These are phyloP conservation scores for Callionymus lyra DNA, from an alignment of 2,113 vertebrate genomes.

Conservation along the genomic window DNA sequence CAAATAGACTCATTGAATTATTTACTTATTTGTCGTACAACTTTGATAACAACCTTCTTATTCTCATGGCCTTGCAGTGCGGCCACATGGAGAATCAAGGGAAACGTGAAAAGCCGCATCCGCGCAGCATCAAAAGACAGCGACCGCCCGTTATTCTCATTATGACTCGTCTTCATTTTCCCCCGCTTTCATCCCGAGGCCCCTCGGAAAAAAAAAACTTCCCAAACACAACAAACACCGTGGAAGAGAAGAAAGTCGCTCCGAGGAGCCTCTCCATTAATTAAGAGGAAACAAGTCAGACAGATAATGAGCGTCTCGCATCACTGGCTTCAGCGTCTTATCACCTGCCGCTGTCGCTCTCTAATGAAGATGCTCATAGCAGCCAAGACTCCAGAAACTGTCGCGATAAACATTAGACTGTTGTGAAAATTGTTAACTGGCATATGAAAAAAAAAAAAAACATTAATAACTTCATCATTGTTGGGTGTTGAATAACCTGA, in stretches of 20 bases:
- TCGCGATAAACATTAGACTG: no score
- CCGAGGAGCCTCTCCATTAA: conserved; percentile 49
- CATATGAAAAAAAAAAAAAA: no score
- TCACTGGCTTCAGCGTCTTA: conserved; percentile 53
- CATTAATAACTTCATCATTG: no score
- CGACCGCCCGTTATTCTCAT: conserved; percentile 39
- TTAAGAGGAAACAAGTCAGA: conserved; percentile 49
- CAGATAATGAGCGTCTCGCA: conserved; percentile 61
- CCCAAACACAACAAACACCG: conserved; percentile 15
- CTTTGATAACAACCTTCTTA: no score
- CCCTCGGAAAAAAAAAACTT: conserved; percentile 46
- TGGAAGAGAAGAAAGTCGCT: conserved; percentile 25
- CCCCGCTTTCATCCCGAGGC: conserved; percentile 42
- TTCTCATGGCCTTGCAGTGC: no score
- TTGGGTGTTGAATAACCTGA: no score
- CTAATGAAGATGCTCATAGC: conserved; percentile 70
- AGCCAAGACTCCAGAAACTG: conserved; percentile 41
- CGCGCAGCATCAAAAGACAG: conserved; percentile 42
- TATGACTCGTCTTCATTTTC: conserved; percentile 38
- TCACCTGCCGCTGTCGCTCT: conserved; percentile 62
- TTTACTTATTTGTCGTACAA: no score
- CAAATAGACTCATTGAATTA: no score
- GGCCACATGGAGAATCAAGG: conserved; percentile 15
- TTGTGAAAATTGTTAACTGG: no score
- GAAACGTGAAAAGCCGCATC: conserved; percentile 20